Conservation (phyloP, 2,888 invertebrate genomes). For the Drosophila robusta region DNA sequence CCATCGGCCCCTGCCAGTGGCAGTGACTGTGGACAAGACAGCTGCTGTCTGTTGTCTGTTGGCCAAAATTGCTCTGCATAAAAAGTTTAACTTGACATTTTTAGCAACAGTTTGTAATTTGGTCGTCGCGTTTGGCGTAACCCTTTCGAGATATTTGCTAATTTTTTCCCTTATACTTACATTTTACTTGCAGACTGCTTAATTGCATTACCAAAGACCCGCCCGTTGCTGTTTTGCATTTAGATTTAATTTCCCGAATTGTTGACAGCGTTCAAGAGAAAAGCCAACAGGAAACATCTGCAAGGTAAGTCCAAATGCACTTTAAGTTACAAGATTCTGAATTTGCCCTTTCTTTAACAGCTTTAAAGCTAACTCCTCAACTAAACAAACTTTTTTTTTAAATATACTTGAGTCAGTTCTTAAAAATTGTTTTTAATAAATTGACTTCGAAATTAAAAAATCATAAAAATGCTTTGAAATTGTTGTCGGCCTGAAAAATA, state of each 20-base stretch:
- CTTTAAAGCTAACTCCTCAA: not conserved
- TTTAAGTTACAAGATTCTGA: not conserved
- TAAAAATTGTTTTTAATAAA: not conserved
- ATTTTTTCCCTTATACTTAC: conserved; percentile 39
- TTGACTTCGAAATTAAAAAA: conserved; percentile 31
- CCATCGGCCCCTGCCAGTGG: not conserved
- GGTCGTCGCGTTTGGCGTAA: conserved; percentile 41
- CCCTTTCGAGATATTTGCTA: conserved; percentile 58
- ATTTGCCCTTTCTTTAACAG: too few relatives aligned
- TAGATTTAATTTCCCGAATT: conserved; percentile 39
- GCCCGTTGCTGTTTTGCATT: conserved; percentile 64
- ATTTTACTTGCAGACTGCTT: conserved; percentile 71
- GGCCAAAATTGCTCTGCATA: conserved; percentile 64
- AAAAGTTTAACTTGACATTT: conserved; percentile 78
- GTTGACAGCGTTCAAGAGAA: conserved; percentile 28
- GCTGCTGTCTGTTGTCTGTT: conserved; percentile 61
- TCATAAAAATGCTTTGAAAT: conserved; percentile 19
- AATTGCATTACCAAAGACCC: conserved; percentile 67
- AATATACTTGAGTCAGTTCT: not conserved
- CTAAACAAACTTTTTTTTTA: not conserved
- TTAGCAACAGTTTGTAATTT: conserved; percentile 80
- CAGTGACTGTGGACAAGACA: conserved; percentile 37
- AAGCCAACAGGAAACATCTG: conserved; percentile 5
- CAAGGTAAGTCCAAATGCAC: conserved; percentile 19
- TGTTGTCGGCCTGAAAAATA: conserved; percentile 23